phyloP scores from a whole-genome alignment of 2,797 vertebrate genomes.

The Argya squamiceps region DNA sequence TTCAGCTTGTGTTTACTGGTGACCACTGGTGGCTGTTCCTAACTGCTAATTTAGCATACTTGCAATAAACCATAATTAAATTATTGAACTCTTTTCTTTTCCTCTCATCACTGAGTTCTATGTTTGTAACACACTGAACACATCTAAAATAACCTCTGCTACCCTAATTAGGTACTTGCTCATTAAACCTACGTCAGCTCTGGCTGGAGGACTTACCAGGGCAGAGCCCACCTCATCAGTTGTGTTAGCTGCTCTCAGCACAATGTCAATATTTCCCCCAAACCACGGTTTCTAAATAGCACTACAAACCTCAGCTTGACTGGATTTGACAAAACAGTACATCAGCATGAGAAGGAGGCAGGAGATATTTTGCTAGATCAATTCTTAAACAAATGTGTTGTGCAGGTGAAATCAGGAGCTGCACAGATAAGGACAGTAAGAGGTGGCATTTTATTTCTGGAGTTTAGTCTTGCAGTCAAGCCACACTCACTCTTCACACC shows the following conservation, averaged over 20 bases:
- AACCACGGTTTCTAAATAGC: background rate
- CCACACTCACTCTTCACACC: background rate
- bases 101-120: background rate
- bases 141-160: background rate
- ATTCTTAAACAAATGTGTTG: background rate
- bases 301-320: background rate
- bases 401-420: background rate
- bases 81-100: background rate
- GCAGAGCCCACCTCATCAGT: background rate
- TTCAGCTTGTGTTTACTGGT: background rate
- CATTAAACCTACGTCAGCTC: background rate
- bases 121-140: background rate
- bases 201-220: background rate
- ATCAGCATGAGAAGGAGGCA: background rate
- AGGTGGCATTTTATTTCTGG: background rate
- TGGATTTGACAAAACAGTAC: background rate
- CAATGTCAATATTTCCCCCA: background rate
- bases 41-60: background rate
- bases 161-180: background rate
- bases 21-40: background rate
- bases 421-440: background rate
- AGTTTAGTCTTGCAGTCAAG: background rate
- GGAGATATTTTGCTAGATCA: background rate
- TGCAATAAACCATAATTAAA: background rate
- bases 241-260: constrained; percentile 1